Evolutionary conservation across 2,888 invertebrate genomes (phyloP).

Genomic region (Neria commutata): DNA sequence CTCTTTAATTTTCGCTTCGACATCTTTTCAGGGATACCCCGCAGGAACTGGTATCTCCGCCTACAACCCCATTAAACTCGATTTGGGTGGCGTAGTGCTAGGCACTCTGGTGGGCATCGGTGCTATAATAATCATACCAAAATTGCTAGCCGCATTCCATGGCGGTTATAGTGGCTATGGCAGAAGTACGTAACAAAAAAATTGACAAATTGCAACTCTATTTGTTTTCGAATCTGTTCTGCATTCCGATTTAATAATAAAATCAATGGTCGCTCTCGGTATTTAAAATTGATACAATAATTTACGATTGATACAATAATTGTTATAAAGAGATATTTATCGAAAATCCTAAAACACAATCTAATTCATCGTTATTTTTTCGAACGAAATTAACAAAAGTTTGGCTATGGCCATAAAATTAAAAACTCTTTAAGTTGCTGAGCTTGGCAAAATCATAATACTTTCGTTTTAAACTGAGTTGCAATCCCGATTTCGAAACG

Average conservation of each 20-base stretch:
- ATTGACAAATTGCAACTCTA: too few species aligned
- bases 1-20: neutral
- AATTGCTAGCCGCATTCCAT: conserved; percentile 75
- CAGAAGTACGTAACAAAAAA: conserved; percentile 64
- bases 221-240: neutral
- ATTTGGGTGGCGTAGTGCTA: conserved; percentile 79
- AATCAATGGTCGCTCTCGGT: neutral
- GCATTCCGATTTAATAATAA: neutral
- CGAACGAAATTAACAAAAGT: too few species aligned
- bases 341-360: too few species aligned
- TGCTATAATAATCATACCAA: conserved; percentile 79
- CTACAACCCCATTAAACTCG: conserved; percentile 79
- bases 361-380: too few species aligned
- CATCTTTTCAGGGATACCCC: conserved; percentile 56
- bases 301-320: too few species aligned
- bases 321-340: too few species aligned
- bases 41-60: conserved; percentile 65
- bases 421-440: too few species aligned
- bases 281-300: too few species aligned
- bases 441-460: too few species aligned
- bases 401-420: too few species aligned
- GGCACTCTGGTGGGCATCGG: conserved; percentile 83
- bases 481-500: too few species aligned
- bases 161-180: conserved; percentile 69
- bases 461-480: too few species aligned